phyloP scores from a whole-genome alignment of 2,797 vertebrate species.

The Enteromius viviparus region DNA sequence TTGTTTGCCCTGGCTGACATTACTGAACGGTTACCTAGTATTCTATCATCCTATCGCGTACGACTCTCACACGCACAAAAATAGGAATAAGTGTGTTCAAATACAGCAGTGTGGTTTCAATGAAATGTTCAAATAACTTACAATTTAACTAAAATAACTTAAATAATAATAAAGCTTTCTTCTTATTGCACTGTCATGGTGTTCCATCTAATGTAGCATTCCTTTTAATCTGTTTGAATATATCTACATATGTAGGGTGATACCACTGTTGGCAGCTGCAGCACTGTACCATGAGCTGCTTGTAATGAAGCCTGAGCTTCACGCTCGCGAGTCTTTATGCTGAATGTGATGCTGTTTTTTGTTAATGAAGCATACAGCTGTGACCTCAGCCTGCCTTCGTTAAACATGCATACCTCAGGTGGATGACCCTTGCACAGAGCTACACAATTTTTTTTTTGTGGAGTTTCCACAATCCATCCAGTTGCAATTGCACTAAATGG shows the following conservation, averaged over 20 bases:
- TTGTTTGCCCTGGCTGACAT: too few species aligned
- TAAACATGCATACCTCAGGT: background rate
- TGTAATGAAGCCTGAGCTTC: background rate
- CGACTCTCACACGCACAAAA: background rate
- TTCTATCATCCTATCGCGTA: too few species aligned
- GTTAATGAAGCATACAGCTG: background rate
- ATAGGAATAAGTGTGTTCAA: background rate
- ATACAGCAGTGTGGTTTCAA: background rate
- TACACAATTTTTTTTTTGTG: too few species aligned
- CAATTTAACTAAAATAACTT: background rate
- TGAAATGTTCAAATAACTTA: background rate
- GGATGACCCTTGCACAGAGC: background rate
- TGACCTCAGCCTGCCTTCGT: background rate
- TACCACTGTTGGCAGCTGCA: background rate
- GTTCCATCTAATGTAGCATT: background rate
- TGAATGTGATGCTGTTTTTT: background rate
- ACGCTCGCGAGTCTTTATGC: background rate
- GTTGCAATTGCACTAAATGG: too few species aligned
- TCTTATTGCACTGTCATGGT: background rate
- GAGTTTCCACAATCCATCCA: slow-evolving; percentile 10
- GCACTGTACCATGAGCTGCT: slow-evolving; percentile 1
- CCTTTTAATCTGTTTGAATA: background rate
- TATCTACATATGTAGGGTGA: background rate
- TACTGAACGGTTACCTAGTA: too few species aligned
- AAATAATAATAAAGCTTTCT: background rate